Conservation (phyloP, 2,113 vertebrate species). For the Barbus barbus region DNA sequence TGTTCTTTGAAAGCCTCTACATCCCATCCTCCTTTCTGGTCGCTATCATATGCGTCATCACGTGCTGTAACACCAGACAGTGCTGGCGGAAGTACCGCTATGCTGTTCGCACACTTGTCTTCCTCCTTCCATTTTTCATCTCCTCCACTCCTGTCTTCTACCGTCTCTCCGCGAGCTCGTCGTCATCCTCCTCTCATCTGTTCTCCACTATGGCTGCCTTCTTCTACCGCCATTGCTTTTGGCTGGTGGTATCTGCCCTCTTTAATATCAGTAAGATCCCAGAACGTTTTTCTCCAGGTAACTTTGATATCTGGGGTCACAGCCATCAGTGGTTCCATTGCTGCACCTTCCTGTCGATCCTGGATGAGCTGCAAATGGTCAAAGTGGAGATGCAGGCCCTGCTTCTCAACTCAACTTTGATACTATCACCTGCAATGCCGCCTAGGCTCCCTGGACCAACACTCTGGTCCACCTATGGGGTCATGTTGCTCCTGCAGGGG, state of each 20-base stretch:
- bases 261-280: constrained; percentile 82
- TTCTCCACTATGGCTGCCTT: constrained; percentile 61
- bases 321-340: constrained; percentile 84
- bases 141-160: constrained; percentile 76
- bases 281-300: constrained; percentile 72
- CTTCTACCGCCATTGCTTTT: constrained; percentile 78
- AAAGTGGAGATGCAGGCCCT: constrained; percentile 73
- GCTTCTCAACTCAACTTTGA: constrained; percentile 60
- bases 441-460: constrained; percentile 64
- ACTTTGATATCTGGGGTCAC: constrained; percentile 83
- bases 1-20: constrained; percentile 73
- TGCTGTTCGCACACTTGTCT: constrained; percentile 76
- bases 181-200: constrained; percentile 45
- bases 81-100: constrained; percentile 75
- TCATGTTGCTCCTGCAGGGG: constrained; percentile 75
- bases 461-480: constrained; percentile 70
- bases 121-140: constrained; percentile 75
- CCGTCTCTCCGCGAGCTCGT: constrained; percentile 68
- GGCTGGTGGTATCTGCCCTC: constrained; percentile 75
- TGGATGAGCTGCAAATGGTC: constrained; percentile 81
- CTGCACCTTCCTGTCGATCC: constrained; percentile 79
- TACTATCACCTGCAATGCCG: constrained; percentile 49
- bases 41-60: constrained; percentile 74
- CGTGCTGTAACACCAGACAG: constrained; percentile 78
- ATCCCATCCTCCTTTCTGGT: constrained; percentile 73